phyloP scores from a whole-genome alignment of 2,797 vertebrate genomes.

The Brachyrhaphis roseni region DNA sequence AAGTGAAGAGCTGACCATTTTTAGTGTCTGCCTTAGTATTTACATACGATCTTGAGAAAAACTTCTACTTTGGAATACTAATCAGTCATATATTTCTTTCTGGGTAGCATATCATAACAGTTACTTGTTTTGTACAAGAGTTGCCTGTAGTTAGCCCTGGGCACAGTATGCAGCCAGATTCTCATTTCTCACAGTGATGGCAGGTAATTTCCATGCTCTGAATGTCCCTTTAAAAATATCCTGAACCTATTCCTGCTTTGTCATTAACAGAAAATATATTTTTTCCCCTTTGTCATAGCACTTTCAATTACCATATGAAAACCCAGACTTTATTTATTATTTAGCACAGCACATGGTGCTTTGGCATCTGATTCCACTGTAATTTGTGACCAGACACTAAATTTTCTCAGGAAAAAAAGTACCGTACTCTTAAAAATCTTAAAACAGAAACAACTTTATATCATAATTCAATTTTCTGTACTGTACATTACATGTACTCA shows the following conservation, averaged over 20 bases:
- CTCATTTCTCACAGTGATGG: constrained; percentile 62
- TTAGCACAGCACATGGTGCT: neutral
- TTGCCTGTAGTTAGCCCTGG: constrained; percentile 44
- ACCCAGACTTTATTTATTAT: neutral
- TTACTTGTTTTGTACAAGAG: constrained; percentile 25
- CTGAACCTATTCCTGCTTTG: constrained; percentile 44
- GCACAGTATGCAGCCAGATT: constrained; percentile 35
- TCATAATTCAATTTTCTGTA: neutral
- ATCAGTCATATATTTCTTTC: constrained; percentile 21
- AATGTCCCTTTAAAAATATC: constrained; percentile 44
- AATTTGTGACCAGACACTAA: neutral
- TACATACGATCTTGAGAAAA: constrained; percentile 10
- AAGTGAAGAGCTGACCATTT: constrained; percentile 7
- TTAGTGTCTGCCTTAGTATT: constrained; percentile 23
- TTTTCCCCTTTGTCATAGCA: neutral
- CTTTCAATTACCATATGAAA: neutral
- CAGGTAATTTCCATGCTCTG: constrained; percentile 69
- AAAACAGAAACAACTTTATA: neutral
- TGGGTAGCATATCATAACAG: constrained; percentile 23
- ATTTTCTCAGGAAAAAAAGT: neutral
- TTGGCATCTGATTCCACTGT: neutral
- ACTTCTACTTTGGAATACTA: constrained; percentile 17
- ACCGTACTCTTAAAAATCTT: neutral
- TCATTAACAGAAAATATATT: constrained; percentile 43
- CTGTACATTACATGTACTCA: neutral